Evolutionary conservation across 2,113 vertebrate species (phyloP).

Genomic region (Hemichromis elongatus): DNA sequence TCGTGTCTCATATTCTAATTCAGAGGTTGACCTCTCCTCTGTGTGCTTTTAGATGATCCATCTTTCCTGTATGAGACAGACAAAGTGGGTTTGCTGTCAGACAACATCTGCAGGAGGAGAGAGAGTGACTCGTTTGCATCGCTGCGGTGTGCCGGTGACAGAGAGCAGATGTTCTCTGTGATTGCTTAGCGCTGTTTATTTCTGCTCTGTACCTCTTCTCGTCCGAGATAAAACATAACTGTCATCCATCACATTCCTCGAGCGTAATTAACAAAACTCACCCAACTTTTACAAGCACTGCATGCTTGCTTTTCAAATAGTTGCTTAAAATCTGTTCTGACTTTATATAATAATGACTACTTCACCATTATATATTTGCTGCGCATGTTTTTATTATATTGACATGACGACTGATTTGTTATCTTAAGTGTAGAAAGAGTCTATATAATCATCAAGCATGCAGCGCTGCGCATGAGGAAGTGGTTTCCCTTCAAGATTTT

Average conservation of each 20-base stretch:
- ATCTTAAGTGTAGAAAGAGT: neutral
- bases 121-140: conserved; percentile 25
- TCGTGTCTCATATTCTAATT: neutral
- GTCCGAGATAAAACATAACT: conserved; percentile 16
- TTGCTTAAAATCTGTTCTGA: neutral
- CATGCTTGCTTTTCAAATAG: neutral
- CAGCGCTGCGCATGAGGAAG: neutral
- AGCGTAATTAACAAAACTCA: neutral
- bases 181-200: conserved; percentile 29
- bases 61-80: neutral
- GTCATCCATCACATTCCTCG: conserved; percentile 6
- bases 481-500: neutral
- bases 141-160: conserved; percentile 36
- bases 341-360: neutral
- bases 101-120: conserved; percentile 49
- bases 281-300: neutral
- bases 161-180: conserved; percentile 57
- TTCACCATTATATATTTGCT: neutral
- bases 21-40: conserved; percentile 10
- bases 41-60: conserved; percentile 15
- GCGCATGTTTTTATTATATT: neutral
- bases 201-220: neutral
- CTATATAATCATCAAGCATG: neutral
- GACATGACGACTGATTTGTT: neutral
- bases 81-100: conserved; percentile 20